Evolutionary conservation across 2,113 vertebrate genomes (phyloP), one percentile per base, ranked within the genome.

Genomic region (Archocentrus centrarchus): DNA sequence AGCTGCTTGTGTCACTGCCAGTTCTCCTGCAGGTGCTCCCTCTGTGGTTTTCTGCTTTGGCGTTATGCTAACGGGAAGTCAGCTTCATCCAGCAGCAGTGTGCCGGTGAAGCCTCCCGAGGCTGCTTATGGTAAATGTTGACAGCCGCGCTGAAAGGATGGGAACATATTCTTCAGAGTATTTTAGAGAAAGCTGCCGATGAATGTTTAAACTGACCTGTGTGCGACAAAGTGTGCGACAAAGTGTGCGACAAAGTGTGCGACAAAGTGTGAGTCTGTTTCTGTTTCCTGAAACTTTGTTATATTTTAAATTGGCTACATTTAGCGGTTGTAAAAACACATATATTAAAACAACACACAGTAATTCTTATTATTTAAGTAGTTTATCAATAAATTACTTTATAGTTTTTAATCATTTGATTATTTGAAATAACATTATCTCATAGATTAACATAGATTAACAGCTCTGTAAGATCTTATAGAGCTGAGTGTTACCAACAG

Each of bases 141-240:
- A 35, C 30, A 18, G 60, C 60, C 35, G 18, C 17, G 0, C 9
- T 13, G 0, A 32, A 32, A 2, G 3, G 11, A 0, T 32, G 44
- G 24, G 44, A 53, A n/a, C 20, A 73, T 70, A 53, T 70, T 70
- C 47, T 50, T 24, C 3, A 70, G 66, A 70, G 66, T 32, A 70
- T 73, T 73, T 70, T 13, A 70, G 17, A 50, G 9, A 53, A 73
- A 20, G 3, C 0, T 53, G 50, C 32, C 30, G 30, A 7, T 32
- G 30, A 53, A 32, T 0, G 0, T 53, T 13, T 73, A n/a, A 53
- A 73, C 66, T 8, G 24, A 2, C 50, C 3, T 32, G 0, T 53
- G 24, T 50, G 64, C 11, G 41, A 68, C 18, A 22, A 30, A 18
- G 22, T 24, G 24, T 24, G 24, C 24, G 24, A 24, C 24, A 24